A percentile compares a stretch with the other conserved stretches of the same genome.
Evolutionary conservation across 1,140 invertebrate genomes (phyloP).

Genomic region (Papilio xuthus): DNA sequence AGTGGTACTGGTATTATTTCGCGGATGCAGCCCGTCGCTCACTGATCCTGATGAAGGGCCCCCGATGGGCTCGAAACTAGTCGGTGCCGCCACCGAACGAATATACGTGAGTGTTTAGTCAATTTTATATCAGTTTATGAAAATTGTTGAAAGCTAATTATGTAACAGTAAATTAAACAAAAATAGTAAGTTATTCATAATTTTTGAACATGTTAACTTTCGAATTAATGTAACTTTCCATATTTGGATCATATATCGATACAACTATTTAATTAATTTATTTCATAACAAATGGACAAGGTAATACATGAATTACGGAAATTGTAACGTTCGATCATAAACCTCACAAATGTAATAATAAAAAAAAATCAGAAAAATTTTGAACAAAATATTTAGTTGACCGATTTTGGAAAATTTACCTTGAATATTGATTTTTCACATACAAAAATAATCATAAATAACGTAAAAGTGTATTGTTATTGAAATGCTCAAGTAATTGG

Average conservation of each 20-base stretch:
- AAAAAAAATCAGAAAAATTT: background rate
- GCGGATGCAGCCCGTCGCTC: too few relatives aligned
- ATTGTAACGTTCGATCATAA: too few relatives aligned
- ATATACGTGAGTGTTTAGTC: too few relatives aligned
- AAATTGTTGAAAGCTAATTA: background rate
- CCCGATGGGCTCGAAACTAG: too few relatives aligned
- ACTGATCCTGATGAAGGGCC: too few relatives aligned
- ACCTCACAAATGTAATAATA: background rate
- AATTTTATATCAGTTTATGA: too few relatives aligned
- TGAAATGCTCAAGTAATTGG: background rate
- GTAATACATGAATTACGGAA: background rate
- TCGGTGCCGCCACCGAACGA: too few relatives aligned
- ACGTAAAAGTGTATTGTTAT: background rate
- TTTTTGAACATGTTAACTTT: background rate
- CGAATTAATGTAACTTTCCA: constrained; percentile 1
- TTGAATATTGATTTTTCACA: too few relatives aligned
- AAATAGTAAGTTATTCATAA: background rate
- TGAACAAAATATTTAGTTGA: too few relatives aligned
- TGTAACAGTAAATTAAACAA: background rate
- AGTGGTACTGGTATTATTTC: too few relatives aligned
- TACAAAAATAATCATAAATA: too few relatives aligned
- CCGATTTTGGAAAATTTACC: too few relatives aligned
- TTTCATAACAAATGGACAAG: background rate
- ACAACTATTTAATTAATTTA: background rate
- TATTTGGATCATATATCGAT: background rate